Conservation (phyloP, 2,113 vertebrate genomes). For the Chrysochloris asiatica region DNA sequence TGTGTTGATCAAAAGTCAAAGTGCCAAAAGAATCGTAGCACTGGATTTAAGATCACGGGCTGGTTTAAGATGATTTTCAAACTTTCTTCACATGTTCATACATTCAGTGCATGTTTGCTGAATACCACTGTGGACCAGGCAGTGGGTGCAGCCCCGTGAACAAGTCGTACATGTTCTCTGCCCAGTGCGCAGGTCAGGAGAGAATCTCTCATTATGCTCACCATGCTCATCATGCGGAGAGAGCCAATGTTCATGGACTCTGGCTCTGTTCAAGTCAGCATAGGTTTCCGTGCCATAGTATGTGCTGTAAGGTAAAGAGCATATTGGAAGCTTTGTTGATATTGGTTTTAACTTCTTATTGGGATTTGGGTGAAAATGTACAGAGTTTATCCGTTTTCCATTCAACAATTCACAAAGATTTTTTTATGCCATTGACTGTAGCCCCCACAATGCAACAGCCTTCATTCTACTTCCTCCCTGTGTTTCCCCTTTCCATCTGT, state of each 20-base stretch:
- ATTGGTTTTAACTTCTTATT: too few species aligned
- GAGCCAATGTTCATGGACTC: neutral
- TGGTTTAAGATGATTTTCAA: neutral
- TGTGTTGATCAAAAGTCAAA: neutral
- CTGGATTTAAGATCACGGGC: neutral
- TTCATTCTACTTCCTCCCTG: too few species aligned
- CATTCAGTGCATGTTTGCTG: neutral
- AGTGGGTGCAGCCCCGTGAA: neutral
- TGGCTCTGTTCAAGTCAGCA: neutral
- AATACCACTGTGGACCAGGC: neutral
- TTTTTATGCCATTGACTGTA: too few species aligned
- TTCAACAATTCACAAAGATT: too few species aligned
- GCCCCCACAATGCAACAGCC: too few species aligned
- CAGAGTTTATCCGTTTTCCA: too few species aligned
- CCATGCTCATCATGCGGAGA: too few species aligned
- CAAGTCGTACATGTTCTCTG: neutral
- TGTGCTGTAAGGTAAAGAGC: neutral
- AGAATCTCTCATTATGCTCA: neutral
- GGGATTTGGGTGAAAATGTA: too few species aligned
- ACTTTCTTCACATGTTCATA: neutral
- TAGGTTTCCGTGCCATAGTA: neutral
- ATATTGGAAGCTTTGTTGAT: too few species aligned
- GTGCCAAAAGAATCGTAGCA: neutral
- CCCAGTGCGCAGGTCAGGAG: neutral
- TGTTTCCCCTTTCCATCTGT: too few species aligned